Base-by-base conservation (phyloP, 2,888 invertebrate species). In the Dynastes grantii region DNA sequence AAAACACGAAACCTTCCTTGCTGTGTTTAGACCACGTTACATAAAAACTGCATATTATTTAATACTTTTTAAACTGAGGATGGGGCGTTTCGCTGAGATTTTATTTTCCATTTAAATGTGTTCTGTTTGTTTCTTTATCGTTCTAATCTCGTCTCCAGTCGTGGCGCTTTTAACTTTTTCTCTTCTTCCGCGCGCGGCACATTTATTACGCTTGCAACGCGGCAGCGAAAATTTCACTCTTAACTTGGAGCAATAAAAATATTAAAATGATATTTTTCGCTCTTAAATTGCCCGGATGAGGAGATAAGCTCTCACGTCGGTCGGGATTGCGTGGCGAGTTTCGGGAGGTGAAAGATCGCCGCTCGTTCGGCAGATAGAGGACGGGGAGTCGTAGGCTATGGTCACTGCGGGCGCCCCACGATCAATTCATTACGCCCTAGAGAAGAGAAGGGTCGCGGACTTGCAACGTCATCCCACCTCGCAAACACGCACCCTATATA, bases 351-450 rank as follows among this genome's bases (percentile, higher is more conserved):
- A 86, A 85, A 86, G 87, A 84, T 85, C 85, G 84, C 80, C 73
- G 73, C 73, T 58, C 58, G 55, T 73, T 73, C 73, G 61, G 73
- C 73, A 58, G 73, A 73, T 73, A 73, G 73, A 58, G 58, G 16
- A 9, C 11, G 73, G 76, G 80, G 79, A 76, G 49, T 45, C 11
- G 67, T 22, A 67, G 49, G 80, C 83, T 81, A 83, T 85, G 85
- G 85, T 85, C 85, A 85, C 83, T 85, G 83, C 84, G 84, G 85
- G 85, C 84, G 85, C 87, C 85, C 87, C 87, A 87, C 87, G 87
- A 87, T 87, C 87, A 87, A 88, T 87, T 87, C 87, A 88, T 88
- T 88, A 87, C 85, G 84, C 86, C 84, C 85, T 73, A 73, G 81
- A 86, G 87, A 87, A 67, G 67, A 67, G 64, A 58, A 58, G 88